Evolutionary conservation across 2,797 vertebrate genomes (phyloP).

Genomic region (Phoebastria nigripes): DNA sequence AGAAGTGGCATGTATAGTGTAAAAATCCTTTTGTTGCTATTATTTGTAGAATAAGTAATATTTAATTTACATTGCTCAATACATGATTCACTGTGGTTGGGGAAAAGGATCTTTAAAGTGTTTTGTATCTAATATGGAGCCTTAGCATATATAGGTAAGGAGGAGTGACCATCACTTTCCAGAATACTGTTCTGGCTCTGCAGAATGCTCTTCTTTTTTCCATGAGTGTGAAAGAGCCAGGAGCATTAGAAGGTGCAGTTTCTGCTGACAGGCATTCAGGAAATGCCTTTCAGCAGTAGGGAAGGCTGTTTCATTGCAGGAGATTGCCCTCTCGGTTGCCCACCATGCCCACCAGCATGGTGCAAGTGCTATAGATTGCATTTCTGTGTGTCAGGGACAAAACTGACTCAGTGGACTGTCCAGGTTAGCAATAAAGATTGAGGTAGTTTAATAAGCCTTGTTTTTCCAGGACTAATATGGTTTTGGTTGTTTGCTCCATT

Average conservation of each 20-base stretch:
- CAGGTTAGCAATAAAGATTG: neutral
- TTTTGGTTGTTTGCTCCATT: neutral
- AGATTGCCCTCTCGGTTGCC: neutral
- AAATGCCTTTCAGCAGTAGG: neutral
- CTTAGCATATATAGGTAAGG: neutral
- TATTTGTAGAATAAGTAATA: neutral
- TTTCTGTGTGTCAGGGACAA: neutral
- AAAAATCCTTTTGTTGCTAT: neutral
- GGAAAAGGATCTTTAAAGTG: neutral
- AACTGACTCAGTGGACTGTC: neutral
- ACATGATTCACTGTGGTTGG: neutral
- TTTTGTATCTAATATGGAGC: neutral
- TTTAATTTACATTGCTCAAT: neutral
- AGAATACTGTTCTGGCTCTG: neutral
- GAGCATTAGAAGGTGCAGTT: neutral
- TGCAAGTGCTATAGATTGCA: neutral
- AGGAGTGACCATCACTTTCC: neutral
- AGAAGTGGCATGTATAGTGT: neutral
- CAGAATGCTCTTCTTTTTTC: neutral
- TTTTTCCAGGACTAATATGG: neutral
- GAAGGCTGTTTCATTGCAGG: neutral
- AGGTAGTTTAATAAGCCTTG: neutral
- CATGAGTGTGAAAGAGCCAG: neutral
- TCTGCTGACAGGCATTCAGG: neutral
- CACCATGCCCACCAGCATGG: too few relatives aligned